A percentile compares a stretch with the other conserved stretches of the same genome.
Evolutionary conservation across 2,113 vertebrate genomes (phyloP).

Genomic region (Gambusia holbrooki): DNA sequence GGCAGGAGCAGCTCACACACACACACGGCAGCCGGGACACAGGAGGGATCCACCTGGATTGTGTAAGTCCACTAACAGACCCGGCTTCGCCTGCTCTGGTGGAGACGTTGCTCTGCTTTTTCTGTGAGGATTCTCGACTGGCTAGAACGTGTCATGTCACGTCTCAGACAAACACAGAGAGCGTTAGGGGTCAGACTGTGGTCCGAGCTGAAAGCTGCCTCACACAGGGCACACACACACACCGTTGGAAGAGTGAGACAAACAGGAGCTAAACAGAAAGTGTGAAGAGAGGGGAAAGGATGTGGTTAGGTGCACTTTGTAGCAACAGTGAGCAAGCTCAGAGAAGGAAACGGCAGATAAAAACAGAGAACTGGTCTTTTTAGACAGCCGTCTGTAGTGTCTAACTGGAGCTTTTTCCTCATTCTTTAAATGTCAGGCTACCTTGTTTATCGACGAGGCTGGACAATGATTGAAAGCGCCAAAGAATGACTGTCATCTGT

Average conservation of each 20-base stretch:
- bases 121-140: neutral
- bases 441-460: neutral
- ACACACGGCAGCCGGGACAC: neutral
- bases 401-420: constrained; percentile 7
- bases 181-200: neutral
- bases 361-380: neutral
- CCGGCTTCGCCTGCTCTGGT: too few species aligned
- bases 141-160: constrained; percentile 8
- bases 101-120: neutral
- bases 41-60: neutral
- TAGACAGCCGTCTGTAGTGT: neutral
- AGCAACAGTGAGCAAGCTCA: constrained; percentile 31
- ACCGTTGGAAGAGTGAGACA: neutral
- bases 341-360: neutral
- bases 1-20: constrained; percentile 10
- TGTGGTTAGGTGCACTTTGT: constrained; percentile 55
- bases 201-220: neutral
- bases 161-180: neutral
- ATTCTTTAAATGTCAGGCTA: constrained; percentile 12
- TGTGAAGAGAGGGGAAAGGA: constrained; percentile 33
- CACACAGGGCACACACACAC: neutral
- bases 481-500: constrained; percentile 1
- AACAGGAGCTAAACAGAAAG: neutral
- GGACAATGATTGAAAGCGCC: neutral
- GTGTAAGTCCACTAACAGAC: constrained; percentile 56